Evolutionary conservation across 2,113 vertebrate species (phyloP).

Genomic region (Redunca redunca): DNA sequence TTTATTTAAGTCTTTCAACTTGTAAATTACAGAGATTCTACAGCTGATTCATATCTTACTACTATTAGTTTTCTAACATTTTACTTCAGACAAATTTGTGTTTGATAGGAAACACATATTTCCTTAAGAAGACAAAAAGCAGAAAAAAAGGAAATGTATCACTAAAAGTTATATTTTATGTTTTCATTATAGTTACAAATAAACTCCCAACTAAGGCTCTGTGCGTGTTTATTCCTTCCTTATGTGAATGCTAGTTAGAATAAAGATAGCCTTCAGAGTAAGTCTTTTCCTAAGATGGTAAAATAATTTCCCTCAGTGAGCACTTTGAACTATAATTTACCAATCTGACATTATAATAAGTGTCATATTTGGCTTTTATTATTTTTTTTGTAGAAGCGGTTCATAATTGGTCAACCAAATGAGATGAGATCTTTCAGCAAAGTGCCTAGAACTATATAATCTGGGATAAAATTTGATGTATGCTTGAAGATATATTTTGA

Average conservation of each 20-base stretch:
- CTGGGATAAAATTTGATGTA: background rate
- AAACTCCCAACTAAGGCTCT: background rate
- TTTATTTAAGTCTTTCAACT: background rate
- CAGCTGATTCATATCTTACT: background rate
- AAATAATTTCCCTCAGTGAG: background rate
- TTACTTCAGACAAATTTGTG: background rate
- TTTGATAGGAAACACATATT: background rate
- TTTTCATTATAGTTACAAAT: background rate
- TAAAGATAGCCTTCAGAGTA: background rate
- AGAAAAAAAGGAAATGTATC: background rate
- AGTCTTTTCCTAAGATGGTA: background rate
- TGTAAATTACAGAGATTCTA: background rate
- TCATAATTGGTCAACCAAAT: background rate
- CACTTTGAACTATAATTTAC: background rate
- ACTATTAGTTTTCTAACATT: background rate
- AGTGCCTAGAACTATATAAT: background rate
- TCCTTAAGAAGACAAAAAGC: background rate
- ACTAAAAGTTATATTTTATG: background rate
- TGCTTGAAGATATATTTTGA: background rate
- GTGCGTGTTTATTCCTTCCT: background rate
- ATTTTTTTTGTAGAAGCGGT: background rate
- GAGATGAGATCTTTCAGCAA: background rate
- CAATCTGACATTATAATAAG: background rate
- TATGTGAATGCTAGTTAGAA: background rate
- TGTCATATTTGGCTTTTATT: background rate